These are phyloP conservation scores for Agrilus mali DNA, from an alignment of 2,888 invertebrate genomes.

Conservation along the genomic window DNA sequence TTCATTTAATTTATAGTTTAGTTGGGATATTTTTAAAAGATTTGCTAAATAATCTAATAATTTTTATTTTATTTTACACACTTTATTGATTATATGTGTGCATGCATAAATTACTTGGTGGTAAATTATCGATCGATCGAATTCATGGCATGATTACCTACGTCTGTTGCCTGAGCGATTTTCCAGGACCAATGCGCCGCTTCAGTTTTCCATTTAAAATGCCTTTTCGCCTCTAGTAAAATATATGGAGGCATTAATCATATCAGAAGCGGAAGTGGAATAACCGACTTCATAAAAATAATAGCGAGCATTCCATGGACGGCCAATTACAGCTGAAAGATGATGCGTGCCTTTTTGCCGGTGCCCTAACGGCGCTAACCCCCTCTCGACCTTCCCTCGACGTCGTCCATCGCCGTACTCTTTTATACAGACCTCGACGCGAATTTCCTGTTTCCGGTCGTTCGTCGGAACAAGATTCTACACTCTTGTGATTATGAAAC, in stretches of 20 bases:
- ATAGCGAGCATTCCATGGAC: conserved; percentile 20
- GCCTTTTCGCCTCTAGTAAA: no score
- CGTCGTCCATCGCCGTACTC: conserved; percentile 12
- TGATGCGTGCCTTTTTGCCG: conserved; percentile 23
- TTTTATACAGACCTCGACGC: conserved; percentile 35
- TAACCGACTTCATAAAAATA: conserved; percentile 23
- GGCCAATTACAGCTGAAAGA: conserved; percentile 33
- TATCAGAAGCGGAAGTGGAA: conserved; percentile 15
- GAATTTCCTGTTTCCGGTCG: conserved; percentile 36
- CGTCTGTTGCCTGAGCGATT: no score
- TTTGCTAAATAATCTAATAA: no score
- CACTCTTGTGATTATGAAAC: conserved; percentile 33
- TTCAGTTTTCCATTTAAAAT: no score
- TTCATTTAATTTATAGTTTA: no score
- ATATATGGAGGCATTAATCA: conserved; percentile 10
- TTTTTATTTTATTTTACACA: no score
- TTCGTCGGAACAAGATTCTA: conserved; percentile 36
- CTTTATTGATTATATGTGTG: no score
- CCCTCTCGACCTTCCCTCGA: conserved; percentile 14
- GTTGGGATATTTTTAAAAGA: no score
- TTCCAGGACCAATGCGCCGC: no score
- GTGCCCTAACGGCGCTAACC: conserved; percentile 6
- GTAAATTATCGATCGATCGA: no score
- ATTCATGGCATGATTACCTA: no score
- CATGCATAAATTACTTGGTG: no score